A percentile compares a stretch with the other conserved stretches of the same genome.
Evolutionary conservation across 2,113 vertebrate species (phyloP).

Genomic region (Toxotes jaculatrix): DNA sequence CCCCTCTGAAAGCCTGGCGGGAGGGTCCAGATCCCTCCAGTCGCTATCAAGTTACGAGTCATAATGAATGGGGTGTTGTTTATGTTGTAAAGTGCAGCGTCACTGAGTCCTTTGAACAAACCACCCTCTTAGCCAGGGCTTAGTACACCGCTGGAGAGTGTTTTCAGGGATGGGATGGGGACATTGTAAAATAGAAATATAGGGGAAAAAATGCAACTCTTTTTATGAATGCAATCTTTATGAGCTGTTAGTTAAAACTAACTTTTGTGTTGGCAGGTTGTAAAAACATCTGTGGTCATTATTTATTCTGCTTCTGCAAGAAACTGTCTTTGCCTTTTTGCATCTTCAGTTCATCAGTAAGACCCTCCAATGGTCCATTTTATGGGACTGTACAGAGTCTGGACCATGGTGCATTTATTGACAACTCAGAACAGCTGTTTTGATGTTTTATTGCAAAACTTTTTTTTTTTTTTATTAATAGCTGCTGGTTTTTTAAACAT

Average conservation of each 20-base stretch:
- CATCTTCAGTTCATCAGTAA: background rate
- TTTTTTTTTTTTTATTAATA: background rate
- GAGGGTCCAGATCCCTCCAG: constrained; percentile 77
- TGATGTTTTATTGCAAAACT: background rate
- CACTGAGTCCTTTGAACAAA: constrained; percentile 80
- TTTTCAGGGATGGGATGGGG: constrained; percentile 20
- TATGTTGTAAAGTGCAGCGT: constrained; percentile 86
- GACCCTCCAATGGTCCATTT: background rate
- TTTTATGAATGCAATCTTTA: background rate
- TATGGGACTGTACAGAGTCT: background rate
- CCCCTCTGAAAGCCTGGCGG: constrained; percentile 78
- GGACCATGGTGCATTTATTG: background rate
- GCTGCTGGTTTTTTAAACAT: no score
- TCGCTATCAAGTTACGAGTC: constrained; percentile 83
- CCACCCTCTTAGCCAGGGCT: constrained; percentile 72
- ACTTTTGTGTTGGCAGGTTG: background rate
- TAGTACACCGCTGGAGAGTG: constrained; percentile 63
- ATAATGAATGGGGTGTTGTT: constrained; percentile 90
- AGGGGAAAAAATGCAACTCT: background rate
- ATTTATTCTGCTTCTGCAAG: background rate
- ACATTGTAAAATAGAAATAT: background rate
- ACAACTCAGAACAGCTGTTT: background rate
- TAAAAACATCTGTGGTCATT: background rate
- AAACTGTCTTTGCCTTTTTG: background rate
- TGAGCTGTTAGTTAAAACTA: background rate